Base-by-base conservation (phyloP, 2,113 vertebrate genomes). In the Ornithorhynchus anatinus region DNA sequence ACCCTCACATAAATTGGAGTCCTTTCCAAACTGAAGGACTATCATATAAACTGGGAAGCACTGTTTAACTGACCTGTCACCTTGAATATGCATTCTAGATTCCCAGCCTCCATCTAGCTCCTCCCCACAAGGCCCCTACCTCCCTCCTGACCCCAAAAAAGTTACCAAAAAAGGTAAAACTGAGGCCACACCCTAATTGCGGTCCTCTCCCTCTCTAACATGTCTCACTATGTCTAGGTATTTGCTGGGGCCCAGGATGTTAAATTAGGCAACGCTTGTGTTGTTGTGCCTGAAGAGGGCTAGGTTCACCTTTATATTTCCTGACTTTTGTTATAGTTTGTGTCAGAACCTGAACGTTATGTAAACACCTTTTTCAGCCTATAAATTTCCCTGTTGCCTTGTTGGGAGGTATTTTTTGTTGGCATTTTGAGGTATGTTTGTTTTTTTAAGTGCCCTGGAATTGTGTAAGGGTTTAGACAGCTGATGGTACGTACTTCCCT, bases 201-300 rank as follows among this genome's bases (percentile, higher is more conserved):
- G 15, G 15, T 27, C 15, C 17, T 50, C 16, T 50, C 80, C 79
- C 81, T 84, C 82, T 84, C 6, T 11, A 72, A 86, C 77, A 68
- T 43, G 79, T 74, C 72, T 20, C 80, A 75, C 80, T 82, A 79
- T 86, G 72, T 86, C 69, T 75, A 78, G 77, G 79, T 66, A 78
- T 3, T 43, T 5, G 83, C 82, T 72, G 81, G 85, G 3, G 79
- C 69, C 54, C 66, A 77, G 84, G 80, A 79, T 84, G 79, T 68
- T 73, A 80, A 36, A 72, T 89, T 86, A 81, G 83, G 82, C 82
- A 89, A 89, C 60, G 16, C 68, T 47, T 75, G 80, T 5, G 54
- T 39, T 45, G 84, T 76, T 69, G 73, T 2, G 68, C 79, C 70
- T 67, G 59, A 1, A 15, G 36, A 71, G 10, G 72, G 72, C 44